Conservation (phyloP, 2,888 invertebrate genomes). For the Drosophila kanekoi region DNA sequence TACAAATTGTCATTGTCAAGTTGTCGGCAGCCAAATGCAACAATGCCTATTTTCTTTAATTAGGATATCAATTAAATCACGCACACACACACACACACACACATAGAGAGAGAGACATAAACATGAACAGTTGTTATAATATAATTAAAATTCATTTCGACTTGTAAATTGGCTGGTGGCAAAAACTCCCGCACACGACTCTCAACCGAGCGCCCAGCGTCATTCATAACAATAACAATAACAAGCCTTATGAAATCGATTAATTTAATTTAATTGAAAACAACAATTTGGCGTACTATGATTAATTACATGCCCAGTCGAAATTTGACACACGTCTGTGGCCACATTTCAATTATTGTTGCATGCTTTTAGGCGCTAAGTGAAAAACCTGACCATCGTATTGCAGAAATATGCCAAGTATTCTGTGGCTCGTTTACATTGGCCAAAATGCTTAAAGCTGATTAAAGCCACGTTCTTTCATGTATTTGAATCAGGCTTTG, state of each 20-base stretch:
- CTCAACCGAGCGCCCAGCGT: background rate
- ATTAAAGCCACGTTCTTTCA: conserved; percentile 3
- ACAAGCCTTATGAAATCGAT: conserved; percentile 41
- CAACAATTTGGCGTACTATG: conserved; percentile 45
- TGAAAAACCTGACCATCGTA: background rate
- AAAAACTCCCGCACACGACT: conserved; percentile 10
- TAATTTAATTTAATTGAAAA: conserved; percentile 64
- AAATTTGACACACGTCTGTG: conserved; percentile 16
- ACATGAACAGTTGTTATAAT: conserved; percentile 45
- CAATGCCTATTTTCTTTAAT: conserved; percentile 69
- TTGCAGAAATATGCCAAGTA: background rate
- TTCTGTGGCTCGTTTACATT: conserved; percentile 5
- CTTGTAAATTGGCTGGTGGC: conserved; percentile 46
- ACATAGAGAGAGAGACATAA: conserved; percentile 2
- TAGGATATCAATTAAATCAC: conserved; percentile 65
- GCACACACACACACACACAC: conserved; percentile 5
- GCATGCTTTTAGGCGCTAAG: conserved; percentile 21
- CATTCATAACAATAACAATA: conserved; percentile 35
- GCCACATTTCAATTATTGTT: conserved; percentile 25
- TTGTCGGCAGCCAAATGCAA: conserved; percentile 31
- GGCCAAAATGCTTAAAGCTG: conserved; percentile 20
- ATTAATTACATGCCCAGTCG: conserved; percentile 54
- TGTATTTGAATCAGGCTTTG: no score
- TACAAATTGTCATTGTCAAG: conserved; percentile 38
- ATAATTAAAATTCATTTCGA: conserved; percentile 65